Evolutionary conservation across 2,797 vertebrate species (phyloP).

Genomic region (Chloroceryle amazona): DNA sequence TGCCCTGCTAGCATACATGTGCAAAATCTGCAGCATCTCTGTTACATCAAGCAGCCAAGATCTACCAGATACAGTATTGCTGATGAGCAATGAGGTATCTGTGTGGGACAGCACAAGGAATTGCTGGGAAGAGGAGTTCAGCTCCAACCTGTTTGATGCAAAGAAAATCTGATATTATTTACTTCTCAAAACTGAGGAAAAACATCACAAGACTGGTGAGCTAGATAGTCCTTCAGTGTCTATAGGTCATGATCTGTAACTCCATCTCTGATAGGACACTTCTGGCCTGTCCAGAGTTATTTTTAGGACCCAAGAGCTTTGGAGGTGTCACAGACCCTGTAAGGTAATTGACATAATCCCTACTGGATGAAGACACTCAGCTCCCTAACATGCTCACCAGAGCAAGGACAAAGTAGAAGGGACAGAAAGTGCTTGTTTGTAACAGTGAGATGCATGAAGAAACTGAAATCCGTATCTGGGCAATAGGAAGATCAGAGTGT

Average conservation of each 20-base stretch:
- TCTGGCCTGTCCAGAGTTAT: neutral
- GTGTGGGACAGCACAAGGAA: neutral
- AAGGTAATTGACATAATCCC: neutral
- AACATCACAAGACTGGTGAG: neutral
- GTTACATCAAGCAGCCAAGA: neutral
- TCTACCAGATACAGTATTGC: neutral
- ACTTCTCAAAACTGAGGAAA: neutral
- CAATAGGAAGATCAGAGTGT: neutral
- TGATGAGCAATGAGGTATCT: neutral
- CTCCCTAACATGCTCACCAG: neutral
- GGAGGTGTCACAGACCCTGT: neutral
- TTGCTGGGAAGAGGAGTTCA: neutral
- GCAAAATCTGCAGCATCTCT: neutral
- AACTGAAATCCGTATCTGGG: neutral
- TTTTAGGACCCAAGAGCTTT: neutral
- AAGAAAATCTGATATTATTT: neutral
- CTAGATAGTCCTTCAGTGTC: neutral
- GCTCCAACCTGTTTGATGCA: neutral
- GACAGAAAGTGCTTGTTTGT: neutral
- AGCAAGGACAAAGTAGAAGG: neutral
- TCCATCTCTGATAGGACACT: neutral
- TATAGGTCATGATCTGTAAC: accelerated
- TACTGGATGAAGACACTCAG: neutral
- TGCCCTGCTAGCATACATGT: neutral
- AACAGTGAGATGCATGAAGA: neutral